Evolutionary conservation across 2,888 invertebrate species (phyloP).

Genomic region (Drosophila borborema): DNA sequence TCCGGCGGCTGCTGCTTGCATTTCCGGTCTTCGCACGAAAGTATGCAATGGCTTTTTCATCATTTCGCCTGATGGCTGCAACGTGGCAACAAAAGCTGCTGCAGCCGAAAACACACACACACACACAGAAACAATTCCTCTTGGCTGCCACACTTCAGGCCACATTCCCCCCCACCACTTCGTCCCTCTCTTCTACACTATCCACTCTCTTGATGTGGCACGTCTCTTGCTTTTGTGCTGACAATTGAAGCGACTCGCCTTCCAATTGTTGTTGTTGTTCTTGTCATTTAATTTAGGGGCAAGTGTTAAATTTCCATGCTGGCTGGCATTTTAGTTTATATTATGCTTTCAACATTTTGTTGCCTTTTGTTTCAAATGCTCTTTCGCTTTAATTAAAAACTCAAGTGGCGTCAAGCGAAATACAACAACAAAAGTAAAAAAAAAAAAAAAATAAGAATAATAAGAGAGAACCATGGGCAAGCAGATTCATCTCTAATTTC

Average conservation of each 20-base stretch:
- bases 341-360: slow-evolving; percentile 66
- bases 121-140: slow-evolving; percentile 59
- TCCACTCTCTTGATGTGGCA: neutral
- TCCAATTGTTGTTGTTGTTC: slow-evolving; percentile 46
- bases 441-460: no score
- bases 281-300: slow-evolving; percentile 68
- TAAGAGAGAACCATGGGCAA: neutral
- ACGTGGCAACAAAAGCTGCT: slow-evolving; percentile 71
- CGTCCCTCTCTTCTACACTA: neutral
- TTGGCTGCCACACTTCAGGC: slow-evolving; percentile 16
- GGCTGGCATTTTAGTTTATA: slow-evolving; percentile 73
- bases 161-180: neutral
- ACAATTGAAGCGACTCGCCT: slow-evolving; percentile 69
- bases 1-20: slow-evolving; percentile 57
- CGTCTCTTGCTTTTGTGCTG: slow-evolving; percentile 45
- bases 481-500: slow-evolving; percentile 23
- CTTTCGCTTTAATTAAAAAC: slow-evolving; percentile 76
- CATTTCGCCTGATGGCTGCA: slow-evolving; percentile 74
- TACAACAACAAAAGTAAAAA: neutral
- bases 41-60: slow-evolving; percentile 78
- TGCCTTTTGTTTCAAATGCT: slow-evolving; percentile 68
- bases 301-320: slow-evolving; percentile 79
- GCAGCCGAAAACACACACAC: slow-evolving; percentile 43
- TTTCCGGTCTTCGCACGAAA: slow-evolving; percentile 73
- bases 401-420: slow-evolving; percentile 62